Evolutionary conservation across 2,797 vertebrate species (phyloP).

Genomic region (Picus viridis): DNA sequence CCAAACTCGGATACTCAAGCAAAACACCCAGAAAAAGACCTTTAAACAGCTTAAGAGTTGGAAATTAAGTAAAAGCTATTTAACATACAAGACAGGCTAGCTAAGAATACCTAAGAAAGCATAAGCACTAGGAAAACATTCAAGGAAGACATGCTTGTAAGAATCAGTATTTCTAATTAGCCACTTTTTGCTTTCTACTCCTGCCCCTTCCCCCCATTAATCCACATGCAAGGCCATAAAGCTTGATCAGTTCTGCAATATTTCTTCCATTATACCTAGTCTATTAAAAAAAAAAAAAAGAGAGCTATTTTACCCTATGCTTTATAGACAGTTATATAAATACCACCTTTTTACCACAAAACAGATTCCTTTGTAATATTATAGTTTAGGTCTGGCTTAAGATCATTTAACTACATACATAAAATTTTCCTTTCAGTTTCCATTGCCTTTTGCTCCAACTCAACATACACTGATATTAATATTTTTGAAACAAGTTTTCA

Average conservation of each 20-base stretch:
- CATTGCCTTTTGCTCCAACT: not conserved
- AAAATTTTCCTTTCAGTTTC: not conserved
- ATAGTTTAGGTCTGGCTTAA: not conserved
- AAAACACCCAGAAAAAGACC: constrained; percentile 3
- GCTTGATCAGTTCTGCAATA: not conserved
- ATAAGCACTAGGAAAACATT: not conserved
- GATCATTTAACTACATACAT: not conserved
- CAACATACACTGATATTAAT: not conserved
- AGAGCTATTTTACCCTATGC: not conserved
- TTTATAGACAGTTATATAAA: not conserved
- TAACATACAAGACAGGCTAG: not conserved
- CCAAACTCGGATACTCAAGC: not conserved
- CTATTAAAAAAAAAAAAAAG: not conserved
- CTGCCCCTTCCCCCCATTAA: not conserved
- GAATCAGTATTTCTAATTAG: not conserved
- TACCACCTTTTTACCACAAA: not conserved
- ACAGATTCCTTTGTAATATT: not conserved
- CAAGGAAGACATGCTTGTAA: constrained; percentile 30
- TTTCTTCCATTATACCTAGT: not conserved
- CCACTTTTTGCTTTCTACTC: not conserved
- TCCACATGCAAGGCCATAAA: not conserved
- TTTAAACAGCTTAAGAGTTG: not conserved
- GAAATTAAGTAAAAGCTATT: not conserved
- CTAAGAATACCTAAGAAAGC: not conserved
- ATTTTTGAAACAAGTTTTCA: not conserved